Conservation (phyloP, 2,113 vertebrate species). For the Setophaga petechia region DNA sequence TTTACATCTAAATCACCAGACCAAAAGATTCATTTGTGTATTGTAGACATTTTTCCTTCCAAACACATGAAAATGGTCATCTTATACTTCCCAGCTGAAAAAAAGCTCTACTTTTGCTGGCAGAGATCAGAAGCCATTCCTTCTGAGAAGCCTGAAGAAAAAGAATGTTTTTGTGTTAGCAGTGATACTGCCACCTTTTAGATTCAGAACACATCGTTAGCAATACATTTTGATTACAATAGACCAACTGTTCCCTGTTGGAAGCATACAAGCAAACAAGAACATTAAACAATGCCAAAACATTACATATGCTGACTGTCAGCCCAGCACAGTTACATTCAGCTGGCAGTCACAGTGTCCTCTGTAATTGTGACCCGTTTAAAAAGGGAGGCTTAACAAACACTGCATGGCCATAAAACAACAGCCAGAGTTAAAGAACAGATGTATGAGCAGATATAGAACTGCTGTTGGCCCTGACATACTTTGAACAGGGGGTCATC, state of each 20-base stretch:
- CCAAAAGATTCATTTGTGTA: neutral
- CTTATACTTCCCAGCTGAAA: neutral
- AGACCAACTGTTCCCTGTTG: conserved; percentile 23
- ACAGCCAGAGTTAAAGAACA: neutral
- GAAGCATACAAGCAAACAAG: conserved; percentile 5
- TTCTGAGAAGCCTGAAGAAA: neutral
- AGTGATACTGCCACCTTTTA: neutral
- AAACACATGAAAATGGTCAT: neutral
- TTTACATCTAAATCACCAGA: neutral
- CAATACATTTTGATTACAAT: conserved; percentile 27
- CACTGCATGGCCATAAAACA: neutral
- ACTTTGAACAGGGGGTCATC: neutral
- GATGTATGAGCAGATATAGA: neutral
- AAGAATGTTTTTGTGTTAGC: neutral
- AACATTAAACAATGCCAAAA: conserved; percentile 41
- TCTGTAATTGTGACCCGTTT: neutral
- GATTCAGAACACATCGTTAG: neutral
- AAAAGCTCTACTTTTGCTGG: neutral
- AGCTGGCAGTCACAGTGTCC: neutral
- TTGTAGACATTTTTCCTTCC: neutral
- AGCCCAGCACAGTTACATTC: conserved; percentile 9
- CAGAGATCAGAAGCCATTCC: neutral
- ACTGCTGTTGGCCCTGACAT: neutral
- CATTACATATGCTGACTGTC: conserved; percentile 39
- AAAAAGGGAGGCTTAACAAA: neutral